phyloP scores from a whole-genome alignment of 23 tunicate species.

The Botrylloides violaceus region DNA sequence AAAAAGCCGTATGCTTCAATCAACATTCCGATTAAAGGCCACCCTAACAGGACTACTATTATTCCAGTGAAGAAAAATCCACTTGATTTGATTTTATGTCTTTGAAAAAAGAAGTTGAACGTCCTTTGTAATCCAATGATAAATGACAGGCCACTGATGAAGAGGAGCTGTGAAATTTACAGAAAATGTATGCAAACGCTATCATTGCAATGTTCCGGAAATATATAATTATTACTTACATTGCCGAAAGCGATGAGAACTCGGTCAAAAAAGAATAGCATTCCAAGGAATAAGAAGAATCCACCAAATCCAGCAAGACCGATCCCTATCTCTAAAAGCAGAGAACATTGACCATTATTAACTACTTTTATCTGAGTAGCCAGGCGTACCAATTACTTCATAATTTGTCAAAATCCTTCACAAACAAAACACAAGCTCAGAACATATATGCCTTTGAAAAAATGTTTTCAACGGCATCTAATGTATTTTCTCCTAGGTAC shows the following conservation, averaged over 20 bases:
- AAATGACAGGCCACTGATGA: constrained; percentile 85
- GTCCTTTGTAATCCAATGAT: constrained; percentile 93
- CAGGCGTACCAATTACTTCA: too few species aligned
- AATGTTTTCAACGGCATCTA: too few species aligned
- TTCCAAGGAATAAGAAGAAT: constrained; percentile 83
- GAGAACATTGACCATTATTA: too few species aligned
- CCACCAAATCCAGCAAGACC: constrained; percentile 94
- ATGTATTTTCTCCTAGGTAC: too few species aligned
- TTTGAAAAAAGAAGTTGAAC: constrained; percentile 87
- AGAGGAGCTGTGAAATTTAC: constrained; percentile 60
- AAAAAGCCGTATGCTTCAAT: constrained; percentile 95
- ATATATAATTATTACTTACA: constrained; percentile 38
- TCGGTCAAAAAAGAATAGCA: constrained; percentile 90
- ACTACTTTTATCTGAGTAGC: too few species aligned
- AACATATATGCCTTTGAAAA: too few species aligned
- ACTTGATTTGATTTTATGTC: constrained; percentile 77
- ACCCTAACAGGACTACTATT: constrained; percentile 79
- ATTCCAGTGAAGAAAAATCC: constrained; percentile 94
- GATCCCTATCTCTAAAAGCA: constrained; percentile 90
- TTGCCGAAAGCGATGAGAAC: constrained; percentile 94
- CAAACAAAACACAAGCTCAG: too few species aligned
- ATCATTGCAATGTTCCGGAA: too few species aligned
- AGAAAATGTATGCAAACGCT: too few species aligned
- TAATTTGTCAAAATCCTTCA: too few species aligned
- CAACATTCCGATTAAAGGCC: constrained; percentile 97